phyloP scores from a whole-genome alignment of 2,113 vertebrate species.

The Loxodonta africana region DNA sequence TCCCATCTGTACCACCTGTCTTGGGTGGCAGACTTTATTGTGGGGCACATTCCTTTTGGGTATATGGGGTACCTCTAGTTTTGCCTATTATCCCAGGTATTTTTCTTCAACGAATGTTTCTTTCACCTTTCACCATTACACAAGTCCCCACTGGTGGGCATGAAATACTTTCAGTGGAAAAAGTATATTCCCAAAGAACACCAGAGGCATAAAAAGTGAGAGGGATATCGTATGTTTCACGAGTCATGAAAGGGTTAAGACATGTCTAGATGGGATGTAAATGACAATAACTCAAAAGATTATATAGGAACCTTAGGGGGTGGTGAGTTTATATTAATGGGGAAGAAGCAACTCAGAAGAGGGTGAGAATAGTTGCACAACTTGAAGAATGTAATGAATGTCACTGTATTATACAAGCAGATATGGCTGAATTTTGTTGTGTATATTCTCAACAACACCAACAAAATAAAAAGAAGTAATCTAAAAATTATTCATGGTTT shows the following conservation, averaged over 20 bases:
- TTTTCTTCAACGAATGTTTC: too few species aligned
- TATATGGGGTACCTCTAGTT: too few species aligned
- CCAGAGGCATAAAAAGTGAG: too few species aligned
- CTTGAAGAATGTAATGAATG: neutral
- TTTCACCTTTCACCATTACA: too few species aligned
- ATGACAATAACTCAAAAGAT: neutral
- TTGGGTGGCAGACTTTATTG: too few species aligned
- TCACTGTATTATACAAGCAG: neutral
- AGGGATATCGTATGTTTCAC: too few species aligned
- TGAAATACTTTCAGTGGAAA: too few species aligned
- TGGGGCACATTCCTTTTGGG: too few species aligned
- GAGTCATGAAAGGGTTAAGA: neutral
- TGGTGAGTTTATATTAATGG: neutral
- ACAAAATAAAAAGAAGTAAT: neutral
- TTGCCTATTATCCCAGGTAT: too few species aligned
- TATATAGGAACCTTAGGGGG: neutral
- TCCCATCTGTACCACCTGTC: too few species aligned
- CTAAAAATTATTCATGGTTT: constrained; percentile 40
- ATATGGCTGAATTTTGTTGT: neutral
- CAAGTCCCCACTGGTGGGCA: too few species aligned
- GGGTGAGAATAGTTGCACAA: neutral
- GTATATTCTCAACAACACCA: neutral
- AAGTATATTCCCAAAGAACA: too few species aligned
- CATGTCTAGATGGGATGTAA: neutral
- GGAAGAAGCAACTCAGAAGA: neutral